These are phyloP conservation scores for Alloplasta piceator DNA, from an alignment of 2,888 invertebrate species.

Conservation along the genomic window DNA sequence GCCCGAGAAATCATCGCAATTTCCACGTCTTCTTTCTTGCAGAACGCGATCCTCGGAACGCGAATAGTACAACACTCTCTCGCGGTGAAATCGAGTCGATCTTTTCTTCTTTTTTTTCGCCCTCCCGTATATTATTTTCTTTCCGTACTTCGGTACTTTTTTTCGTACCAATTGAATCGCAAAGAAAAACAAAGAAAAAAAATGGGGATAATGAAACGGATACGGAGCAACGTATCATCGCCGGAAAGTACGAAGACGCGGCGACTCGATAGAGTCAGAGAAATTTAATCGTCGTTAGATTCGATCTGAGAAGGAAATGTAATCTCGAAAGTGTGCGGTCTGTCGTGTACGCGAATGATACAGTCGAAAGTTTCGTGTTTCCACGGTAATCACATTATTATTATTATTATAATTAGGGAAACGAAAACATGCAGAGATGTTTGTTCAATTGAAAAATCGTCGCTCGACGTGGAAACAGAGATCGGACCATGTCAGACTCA, in stretches of 20 bases:
- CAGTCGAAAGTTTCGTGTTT: constrained; percentile 33
- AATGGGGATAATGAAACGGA: not conserved
- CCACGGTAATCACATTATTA: constrained; percentile 5
- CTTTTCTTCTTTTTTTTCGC: constrained; percentile 21
- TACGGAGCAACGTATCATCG: not conserved
- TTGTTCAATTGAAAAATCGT: not conserved
- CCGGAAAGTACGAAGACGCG: not conserved
- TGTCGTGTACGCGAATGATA: not conserved
- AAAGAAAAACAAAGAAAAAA: not conserved
- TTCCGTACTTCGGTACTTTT: not conserved
- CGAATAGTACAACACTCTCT: constrained; percentile 20
- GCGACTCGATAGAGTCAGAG: constrained; percentile 11
- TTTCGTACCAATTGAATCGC: not conserved
- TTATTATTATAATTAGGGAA: constrained; percentile 4
- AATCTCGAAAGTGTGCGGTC: constrained; percentile 16
- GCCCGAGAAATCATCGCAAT: constrained; percentile 56
- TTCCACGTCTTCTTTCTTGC: constrained; percentile 53
- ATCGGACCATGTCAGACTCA: too few species aligned
- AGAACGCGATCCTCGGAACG: constrained; percentile 31
- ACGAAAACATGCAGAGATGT: not conserved
- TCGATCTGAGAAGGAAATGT: constrained; percentile 30
- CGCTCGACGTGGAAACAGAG: too few species aligned
- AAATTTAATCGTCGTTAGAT: constrained; percentile 52
- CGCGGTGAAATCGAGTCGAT: constrained; percentile 52
- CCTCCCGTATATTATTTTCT: not conserved